Evolutionary conservation across 2,113 vertebrate species (phyloP), one percentile per base, ranked within the genome.

Genomic region (Carassius gibelio): DNA sequence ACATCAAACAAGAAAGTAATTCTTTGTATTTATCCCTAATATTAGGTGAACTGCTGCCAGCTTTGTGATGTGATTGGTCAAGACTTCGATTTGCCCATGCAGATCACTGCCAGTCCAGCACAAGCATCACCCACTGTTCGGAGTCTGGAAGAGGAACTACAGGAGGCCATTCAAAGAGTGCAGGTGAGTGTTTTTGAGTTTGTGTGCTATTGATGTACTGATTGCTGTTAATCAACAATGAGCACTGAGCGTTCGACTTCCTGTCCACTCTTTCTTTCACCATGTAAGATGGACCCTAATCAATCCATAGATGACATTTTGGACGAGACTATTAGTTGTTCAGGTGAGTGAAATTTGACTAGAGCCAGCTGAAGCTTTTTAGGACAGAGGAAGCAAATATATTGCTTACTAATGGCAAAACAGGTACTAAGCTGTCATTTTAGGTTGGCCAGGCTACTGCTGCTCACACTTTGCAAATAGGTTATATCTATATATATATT

Each of bases 101-200:
- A 96, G 92, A 96, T 96, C 87, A 96, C 96, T 48, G 95, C 95
- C 9, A 96, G 95, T 86, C 95, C 96, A 17, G 89, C 86, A 57
- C 93, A 94, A 87, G 91, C 91, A 6, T 88, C 90, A 38, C 89
- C 93, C 1, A 82, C 89, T 7, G 88, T 92, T 72, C 94, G 93
- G 68, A 97, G 95, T 81, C 93, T 97, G 87, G 96, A 98, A 86
- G 96, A 98, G 82, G 96, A 97, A 78, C 94, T 98, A 5, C 96
- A 96, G 89, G 96, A 97, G 87, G 97, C 96, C 3, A 97, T 97
- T 82, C 96, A 95, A 84, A 96, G 94, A 94, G 96, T 96, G 1
- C 95, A 97, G 95, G 96, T 97, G 77, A 79, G 92, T 84, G 38
- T 82, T 62, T 72, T 71, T 13, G 13, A 21, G 69, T 74, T 34